Evolutionary conservation across 2,888 invertebrate genomes (phyloP), one percentile per base, ranked within the genome.

Genomic region (Xanthia togata): DNA sequence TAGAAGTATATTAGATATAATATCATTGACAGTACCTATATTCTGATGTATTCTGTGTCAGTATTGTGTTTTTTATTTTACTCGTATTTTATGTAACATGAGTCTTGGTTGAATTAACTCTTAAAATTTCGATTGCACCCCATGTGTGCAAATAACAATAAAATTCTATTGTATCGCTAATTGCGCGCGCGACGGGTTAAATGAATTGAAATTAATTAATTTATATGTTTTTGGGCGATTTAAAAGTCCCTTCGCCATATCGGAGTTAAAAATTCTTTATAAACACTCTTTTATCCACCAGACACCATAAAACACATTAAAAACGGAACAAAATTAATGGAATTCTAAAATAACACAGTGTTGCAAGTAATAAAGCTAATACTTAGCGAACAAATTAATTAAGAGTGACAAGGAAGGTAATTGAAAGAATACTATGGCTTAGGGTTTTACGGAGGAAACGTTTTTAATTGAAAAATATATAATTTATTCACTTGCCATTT

Each of bases 351-450:
- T 67, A 83, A 44, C 41, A 35, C 59, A 38, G 38, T 35, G 44
- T 23, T 26, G 14, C 63, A 73, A 70, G 67, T 59, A 74, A 84
- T 67, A 60, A 71, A 81, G 75, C n/a, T 85, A 67, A 82, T 84
- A 86, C 79, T 74, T 73, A 79, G 76, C 78, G 72, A 77, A 83
- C 76, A 77, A 86, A 84, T 78, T 85, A 89, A 90, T 89, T 80
- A 82, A 82, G 83, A 87, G 73, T 79, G 86, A 87, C 89, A 81
- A 74, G 71, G 65, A 64, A 79, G 81, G 83, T 88, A 86, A 90
- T 90, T 86, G 85, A 81, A 84, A 87, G 82, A 87, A 82, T 71
- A 72, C 67, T 59, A 53, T 41, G 47, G 67, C 75, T 75, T 68
- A 68, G n/a, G 53, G 76, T 81, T 63, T 63, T 72, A 50, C 73